phyloP scores from a whole-genome alignment of 2,797 vertebrate species.

The Graptemys geographica region DNA sequence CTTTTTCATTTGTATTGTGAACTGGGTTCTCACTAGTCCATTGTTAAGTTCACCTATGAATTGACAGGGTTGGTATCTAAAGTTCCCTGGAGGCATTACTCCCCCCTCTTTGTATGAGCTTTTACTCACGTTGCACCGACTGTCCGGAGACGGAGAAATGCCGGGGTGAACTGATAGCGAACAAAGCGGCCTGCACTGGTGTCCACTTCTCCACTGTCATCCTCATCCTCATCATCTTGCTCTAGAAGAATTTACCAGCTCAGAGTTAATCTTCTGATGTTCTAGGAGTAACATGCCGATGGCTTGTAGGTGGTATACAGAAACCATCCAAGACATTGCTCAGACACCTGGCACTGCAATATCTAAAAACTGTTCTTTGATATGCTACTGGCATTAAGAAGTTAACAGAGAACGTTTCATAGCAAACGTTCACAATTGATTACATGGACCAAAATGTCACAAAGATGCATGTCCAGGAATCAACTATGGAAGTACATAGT shows the following conservation, averaged over 20 bases:
- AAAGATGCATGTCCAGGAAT: neutral
- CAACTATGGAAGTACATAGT: neutral
- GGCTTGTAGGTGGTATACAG: neutral
- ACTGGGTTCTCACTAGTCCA: neutral
- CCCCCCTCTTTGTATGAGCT: neutral
- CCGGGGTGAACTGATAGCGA: conserved; percentile 98
- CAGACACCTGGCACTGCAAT: neutral
- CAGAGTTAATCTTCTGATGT: neutral
- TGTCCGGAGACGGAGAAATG: conserved; percentile 93
- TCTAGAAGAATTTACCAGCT: conserved; percentile 75
- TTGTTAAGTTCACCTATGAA: neutral
- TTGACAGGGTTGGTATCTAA: neutral
- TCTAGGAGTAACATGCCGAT: fast-evolving
- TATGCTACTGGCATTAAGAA: neutral
- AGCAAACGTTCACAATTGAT: neutral
- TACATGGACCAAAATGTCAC: neutral
- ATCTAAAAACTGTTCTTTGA: neutral
- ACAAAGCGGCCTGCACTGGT: conserved; percentile 94
- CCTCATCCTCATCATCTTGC: conserved; percentile 83
- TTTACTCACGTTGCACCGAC: conserved; percentile 95
- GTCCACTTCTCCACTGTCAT: conserved; percentile 88
- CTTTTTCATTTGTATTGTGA: neutral
- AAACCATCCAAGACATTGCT: neutral
- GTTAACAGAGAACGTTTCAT: neutral
- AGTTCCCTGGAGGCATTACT: neutral